phyloP scores from a whole-genome alignment of 2,113 vertebrate genomes.

The Catharus bicknelli region DNA sequence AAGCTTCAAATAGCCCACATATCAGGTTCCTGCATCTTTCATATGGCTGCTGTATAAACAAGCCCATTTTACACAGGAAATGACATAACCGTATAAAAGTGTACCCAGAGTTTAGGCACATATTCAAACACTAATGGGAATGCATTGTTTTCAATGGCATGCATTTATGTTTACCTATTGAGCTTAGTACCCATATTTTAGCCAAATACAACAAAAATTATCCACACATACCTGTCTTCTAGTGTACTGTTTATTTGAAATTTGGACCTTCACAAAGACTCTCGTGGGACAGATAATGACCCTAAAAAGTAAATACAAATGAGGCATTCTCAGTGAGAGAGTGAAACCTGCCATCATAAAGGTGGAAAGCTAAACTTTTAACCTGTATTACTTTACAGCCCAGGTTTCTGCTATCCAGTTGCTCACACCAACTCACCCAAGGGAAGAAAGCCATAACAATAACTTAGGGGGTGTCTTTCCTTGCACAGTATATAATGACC shows the following conservation, averaged over 20 bases:
- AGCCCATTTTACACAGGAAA: constrained; percentile 83
- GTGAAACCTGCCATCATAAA: constrained; percentile 65
- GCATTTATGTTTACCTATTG: constrained; percentile 78
- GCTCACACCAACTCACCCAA: constrained; percentile 20
- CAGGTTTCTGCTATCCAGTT: constrained; percentile 39
- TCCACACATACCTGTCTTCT: constrained; percentile 81
- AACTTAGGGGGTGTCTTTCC: constrained; percentile 11
- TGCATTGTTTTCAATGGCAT: constrained; percentile 86
- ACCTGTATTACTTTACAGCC: constrained; percentile 55
- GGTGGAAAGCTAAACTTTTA: constrained; percentile 72
- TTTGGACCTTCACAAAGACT: constrained; percentile 73
- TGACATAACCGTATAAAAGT: constrained; percentile 81
- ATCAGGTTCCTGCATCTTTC: constrained; percentile 69
- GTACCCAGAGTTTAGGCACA: constrained; percentile 77
- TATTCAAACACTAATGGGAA: constrained; percentile 77
- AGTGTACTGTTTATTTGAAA: constrained; percentile 75
- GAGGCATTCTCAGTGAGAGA: constrained; percentile 62
- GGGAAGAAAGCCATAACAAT: neutral
- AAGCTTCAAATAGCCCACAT: constrained; percentile 73
- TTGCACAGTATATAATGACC: neutral
- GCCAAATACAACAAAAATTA: constrained; percentile 82
- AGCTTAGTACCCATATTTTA: constrained; percentile 73
- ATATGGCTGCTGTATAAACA: constrained; percentile 75
- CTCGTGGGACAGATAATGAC: constrained; percentile 73
- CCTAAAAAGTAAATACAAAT: constrained; percentile 70